A percentile compares a stretch with the other conserved stretches of the same genome.
These are phyloP conservation scores for Huso huso DNA, from an alignment of 2,797 vertebrate species.

Conservation along the genomic window DNA sequence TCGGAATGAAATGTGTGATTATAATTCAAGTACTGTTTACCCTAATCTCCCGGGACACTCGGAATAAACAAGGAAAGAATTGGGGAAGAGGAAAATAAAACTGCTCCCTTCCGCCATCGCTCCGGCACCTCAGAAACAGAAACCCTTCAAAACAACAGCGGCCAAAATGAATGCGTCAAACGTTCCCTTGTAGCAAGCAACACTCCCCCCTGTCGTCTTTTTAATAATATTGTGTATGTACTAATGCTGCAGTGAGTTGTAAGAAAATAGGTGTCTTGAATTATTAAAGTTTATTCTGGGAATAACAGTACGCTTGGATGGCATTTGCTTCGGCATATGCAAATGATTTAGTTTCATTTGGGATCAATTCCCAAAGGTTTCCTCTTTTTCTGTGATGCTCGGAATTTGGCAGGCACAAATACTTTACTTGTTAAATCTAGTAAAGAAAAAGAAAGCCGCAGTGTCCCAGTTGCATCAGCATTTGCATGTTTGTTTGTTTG, in stretches of 20 bases:
- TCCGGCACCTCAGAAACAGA: neutral
- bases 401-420: slow-evolving; percentile 58
- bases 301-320: slow-evolving; percentile 53
- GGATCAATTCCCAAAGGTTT: slow-evolving; percentile 67
- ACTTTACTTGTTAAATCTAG: slow-evolving; percentile 34
- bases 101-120: slow-evolving; percentile 26
- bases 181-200: slow-evolving; percentile 12
- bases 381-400: slow-evolving; percentile 59
- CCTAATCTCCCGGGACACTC: slow-evolving; percentile 57
- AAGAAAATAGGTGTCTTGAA: slow-evolving; percentile 62
- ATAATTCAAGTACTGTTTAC: slow-evolving; percentile 81
- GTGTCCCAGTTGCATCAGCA: slow-evolving; percentile 21
- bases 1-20: slow-evolving; percentile 88
- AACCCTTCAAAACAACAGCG: neutral
- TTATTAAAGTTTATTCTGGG: slow-evolving; percentile 65
- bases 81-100: slow-evolving; percentile 47
- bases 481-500: neutral
- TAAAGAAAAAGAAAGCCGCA: slow-evolving; percentile 22
- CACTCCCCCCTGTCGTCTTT: slow-evolving; percentile 27
- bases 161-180: slow-evolving; percentile 18
- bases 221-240: slow-evolving; percentile 39
- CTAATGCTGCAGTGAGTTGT: slow-evolving; percentile 37
- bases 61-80: slow-evolving; percentile 46
- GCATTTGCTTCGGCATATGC: slow-evolving; percentile 67
- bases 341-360: slow-evolving; percentile 75